Percentiles rank a stretch among this genome's conserved stretches.
Conservation (phyloP, 2,797 vertebrate species). For the Sphaeramia orbicularis region DNA sequence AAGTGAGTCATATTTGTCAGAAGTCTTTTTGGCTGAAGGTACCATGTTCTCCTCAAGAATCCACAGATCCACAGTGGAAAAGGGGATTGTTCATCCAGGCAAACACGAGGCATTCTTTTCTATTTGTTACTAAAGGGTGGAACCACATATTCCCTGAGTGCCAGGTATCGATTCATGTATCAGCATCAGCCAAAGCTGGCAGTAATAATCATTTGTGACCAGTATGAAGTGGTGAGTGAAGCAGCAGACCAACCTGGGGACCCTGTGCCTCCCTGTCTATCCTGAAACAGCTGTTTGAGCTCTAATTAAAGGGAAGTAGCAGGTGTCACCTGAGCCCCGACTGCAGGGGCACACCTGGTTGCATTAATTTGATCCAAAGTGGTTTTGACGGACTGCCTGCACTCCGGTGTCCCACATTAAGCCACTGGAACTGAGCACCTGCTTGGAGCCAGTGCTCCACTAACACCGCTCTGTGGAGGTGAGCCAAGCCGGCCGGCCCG, state of each 20-base stretch:
- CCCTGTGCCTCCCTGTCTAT: conserved; percentile 56
- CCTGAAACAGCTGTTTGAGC: conserved; percentile 84
- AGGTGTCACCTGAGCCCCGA: conserved; percentile 85
- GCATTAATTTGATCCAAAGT: conserved; percentile 86
- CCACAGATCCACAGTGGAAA: conserved; percentile 5
- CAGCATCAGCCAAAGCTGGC: conserved; percentile 39
- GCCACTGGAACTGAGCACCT: conserved; percentile 73
- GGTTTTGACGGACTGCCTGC: conserved; percentile 80
- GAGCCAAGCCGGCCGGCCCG: conserved; percentile 42
- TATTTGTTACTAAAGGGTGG: conserved; percentile 6
- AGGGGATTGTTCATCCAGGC: conserved; percentile 35
- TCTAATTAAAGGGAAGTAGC: conserved; percentile 87
- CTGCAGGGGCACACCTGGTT: conserved; percentile 82
- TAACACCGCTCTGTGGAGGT: conserved; percentile 52
- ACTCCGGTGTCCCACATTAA: conserved; percentile 73
- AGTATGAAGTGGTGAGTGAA: conserved; percentile 55
- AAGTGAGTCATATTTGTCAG: conserved; percentile 74
- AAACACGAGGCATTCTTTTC: conserved; percentile 43
- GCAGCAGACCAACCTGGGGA: conserved; percentile 48
- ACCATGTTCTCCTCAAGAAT: conserved; percentile 34
- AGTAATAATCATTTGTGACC: conserved; percentile 70
- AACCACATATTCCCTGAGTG: not conserved
- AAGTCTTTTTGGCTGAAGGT: conserved; percentile 60
- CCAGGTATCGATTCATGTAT: conserved; percentile 52
- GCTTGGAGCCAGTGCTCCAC: conserved; percentile 48